Base-by-base conservation (phyloP, 1,140 invertebrate species). In the Octopus sinensis region DNA sequence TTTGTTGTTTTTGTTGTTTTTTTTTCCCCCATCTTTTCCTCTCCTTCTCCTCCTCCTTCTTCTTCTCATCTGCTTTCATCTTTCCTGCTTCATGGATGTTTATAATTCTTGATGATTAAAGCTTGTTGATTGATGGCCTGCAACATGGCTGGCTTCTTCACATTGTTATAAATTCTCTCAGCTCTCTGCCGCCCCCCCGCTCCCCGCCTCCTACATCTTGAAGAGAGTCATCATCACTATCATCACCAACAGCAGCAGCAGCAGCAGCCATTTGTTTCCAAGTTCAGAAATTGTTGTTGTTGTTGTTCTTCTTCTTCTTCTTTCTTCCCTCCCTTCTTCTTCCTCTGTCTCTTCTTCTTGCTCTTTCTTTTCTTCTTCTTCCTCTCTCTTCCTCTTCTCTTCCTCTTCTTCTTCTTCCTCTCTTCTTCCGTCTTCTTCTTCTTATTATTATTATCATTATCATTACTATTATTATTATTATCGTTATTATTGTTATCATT, bases 291-390 rank as follows among this genome's bases (percentile, higher is more conserved):
- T 43, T 43, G 30, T 43, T 43, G 30, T 43, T 43, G 30, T 43
- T 43, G 30, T 43, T 43, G 30, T 43, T 43, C 1, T 43, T 43
- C 30, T 43, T 43, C 30, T 43, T 43, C 30, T 43, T 43, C 30
- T 43, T n/a, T 76, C 17, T 52, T 82, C 62, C 78, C 53, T 81
- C 23, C 80, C 52, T 53, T 10, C 76, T 75, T 6, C 73, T 76
- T 56, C 73, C 54, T 76, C 73, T 80, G 54, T 53, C 53, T 80
- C 73, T 73, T 76, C 79, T 77, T 80, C 52, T 68, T n/a, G 0
- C 53, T 80, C 52, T 80, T n/a, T 9, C 30, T 75, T 5, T 79
- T 76, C n/a, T 80, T 53, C 68, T 53, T 75, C 78, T 54, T 76
- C 71, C 53, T 79, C 79, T 75, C 56, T 53, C 53, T 43, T 53